phyloP scores from a whole-genome alignment of 2,113 vertebrate species.

The Melierax canorus region DNA sequence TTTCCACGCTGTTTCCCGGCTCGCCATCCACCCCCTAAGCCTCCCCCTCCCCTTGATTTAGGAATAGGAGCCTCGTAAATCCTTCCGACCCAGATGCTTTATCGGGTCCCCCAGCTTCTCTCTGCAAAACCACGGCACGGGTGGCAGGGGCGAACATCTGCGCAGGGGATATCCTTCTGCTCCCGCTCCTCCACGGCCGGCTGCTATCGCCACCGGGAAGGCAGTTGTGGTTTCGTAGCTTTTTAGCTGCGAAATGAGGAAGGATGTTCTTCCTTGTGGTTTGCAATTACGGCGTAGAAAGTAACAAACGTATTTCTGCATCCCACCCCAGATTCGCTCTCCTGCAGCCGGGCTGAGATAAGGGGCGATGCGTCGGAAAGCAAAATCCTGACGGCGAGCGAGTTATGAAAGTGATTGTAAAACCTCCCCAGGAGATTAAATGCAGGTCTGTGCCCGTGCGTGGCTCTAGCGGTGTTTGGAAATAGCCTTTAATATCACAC shows the following conservation, averaged over 20 bases:
- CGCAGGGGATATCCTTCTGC: neutral
- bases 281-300: conserved; percentile 6
- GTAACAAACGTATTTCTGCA: conserved; percentile 30
- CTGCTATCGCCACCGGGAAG: neutral
- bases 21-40: neutral
- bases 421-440: neutral
- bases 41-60: neutral
- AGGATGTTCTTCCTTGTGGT: conserved; percentile 56
- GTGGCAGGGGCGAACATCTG: neutral
- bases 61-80: neutral
- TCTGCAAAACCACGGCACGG: neutral
- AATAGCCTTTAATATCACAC: conserved; percentile 81
- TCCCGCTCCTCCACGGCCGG: neutral
- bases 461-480: neutral
- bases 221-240: conserved; percentile 39
- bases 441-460: fast-evolving
- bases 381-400: neutral
- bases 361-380: neutral
- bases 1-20: neutral
- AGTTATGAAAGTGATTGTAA: conserved; percentile 2
- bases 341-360: neutral
- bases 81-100: neutral
- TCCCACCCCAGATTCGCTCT: neutral
- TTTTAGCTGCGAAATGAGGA: conserved; percentile 40
- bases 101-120: neutral